These are phyloP conservation scores for Caenorhabditis brenneri DNA, from an alignment of 1,140 invertebrate species.

Conservation along the genomic window DNA sequence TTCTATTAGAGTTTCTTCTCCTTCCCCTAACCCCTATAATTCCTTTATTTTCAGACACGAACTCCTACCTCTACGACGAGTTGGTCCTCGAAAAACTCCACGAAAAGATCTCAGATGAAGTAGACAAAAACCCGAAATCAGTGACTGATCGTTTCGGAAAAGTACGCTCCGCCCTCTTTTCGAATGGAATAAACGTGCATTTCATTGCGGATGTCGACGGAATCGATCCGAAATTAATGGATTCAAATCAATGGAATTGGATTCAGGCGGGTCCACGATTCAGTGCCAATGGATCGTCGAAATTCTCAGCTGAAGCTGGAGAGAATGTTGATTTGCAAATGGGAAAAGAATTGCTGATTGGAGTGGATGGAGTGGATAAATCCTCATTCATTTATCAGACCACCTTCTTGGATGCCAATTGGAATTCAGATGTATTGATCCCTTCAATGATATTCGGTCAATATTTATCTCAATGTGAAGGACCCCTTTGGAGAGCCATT, in stretches of 20 bases:
- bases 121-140: background rate
- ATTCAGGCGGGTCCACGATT: constrained; percentile 10
- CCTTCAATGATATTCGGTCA: constrained; percentile 81
- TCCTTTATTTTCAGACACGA: constrained; percentile 55
- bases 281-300: background rate
- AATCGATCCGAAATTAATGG: constrained; percentile 36
- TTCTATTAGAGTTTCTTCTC: no score
- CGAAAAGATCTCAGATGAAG: constrained; percentile 48
- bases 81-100: constrained; percentile 55
- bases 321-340: constrained; percentile 1
- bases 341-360: constrained; percentile 76
- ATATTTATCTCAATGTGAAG: constrained; percentile 84
- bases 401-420: constrained; percentile 72
- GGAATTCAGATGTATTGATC: constrained; percentile 77
- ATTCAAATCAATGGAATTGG: constrained; percentile 9
- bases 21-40: no score
- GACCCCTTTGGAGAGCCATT: constrained; percentile 85
- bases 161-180: constrained; percentile 34
- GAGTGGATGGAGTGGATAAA: constrained; percentile 84
- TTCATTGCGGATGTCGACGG: constrained; percentile 34
- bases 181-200: constrained; percentile 46
- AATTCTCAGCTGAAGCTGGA: constrained; percentile 32
- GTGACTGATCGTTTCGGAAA: constrained; percentile 21
- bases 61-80: constrained; percentile 45
- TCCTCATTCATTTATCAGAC: constrained; percentile 80